Percentiles rank a stretch among this genome's conserved stretches.
Conservation (phyloP, 2,113 vertebrate genomes). For the Cettia cetti region DNA sequence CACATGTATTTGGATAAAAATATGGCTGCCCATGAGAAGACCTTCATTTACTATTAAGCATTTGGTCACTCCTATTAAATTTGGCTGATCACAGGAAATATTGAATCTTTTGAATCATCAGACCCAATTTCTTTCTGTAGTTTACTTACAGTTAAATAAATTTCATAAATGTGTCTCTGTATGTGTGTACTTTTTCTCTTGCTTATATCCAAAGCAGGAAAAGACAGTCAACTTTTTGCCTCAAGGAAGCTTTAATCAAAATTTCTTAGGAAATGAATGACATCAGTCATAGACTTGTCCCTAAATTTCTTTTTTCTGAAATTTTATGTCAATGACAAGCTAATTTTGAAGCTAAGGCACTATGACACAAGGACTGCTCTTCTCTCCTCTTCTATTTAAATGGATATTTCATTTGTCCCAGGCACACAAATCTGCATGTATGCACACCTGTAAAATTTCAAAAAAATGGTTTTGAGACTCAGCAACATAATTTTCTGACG, state of each 20-base stretch:
- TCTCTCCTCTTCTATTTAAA: background rate
- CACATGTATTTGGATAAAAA: background rate
- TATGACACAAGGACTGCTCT: background rate
- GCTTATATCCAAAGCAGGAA: background rate
- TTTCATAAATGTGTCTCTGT: background rate
- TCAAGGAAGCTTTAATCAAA: background rate
- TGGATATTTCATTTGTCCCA: background rate
- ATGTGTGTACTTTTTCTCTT: background rate
- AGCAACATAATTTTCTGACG: background rate
- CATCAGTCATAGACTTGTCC: background rate
- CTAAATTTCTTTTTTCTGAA: background rate
- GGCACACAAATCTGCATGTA: accelerated
- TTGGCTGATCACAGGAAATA: background rate
- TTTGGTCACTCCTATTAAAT: background rate
- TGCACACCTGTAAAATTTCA: background rate
- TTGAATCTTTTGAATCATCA: background rate
- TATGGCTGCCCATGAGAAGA: background rate
- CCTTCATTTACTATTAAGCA: background rate
- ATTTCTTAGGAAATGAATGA: background rate
- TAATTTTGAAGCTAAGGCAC: background rate
- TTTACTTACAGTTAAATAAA: background rate
- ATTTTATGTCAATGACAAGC: background rate
- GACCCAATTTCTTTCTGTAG: background rate
- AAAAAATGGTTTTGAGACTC: background rate
- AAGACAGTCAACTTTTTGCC: background rate